phyloP scores from a whole-genome alignment of 2,888 invertebrate genomes.

The Cephonodes hylas region DNA sequence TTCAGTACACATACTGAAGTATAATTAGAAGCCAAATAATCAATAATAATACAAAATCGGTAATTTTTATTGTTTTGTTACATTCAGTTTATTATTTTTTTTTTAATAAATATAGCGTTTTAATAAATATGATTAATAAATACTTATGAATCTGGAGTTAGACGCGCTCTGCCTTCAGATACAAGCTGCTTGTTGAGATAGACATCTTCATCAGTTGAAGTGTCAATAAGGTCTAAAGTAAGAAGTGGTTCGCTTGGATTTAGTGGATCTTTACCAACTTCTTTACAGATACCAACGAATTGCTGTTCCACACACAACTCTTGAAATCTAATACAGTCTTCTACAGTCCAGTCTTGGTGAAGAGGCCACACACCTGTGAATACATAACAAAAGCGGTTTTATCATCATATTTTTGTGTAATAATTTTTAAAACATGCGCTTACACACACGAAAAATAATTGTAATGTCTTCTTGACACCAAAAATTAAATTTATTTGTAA shows the following conservation, averaged over 20 bases:
- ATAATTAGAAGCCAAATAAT: no score
- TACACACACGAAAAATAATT: no score
- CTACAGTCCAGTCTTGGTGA: constrained; percentile 85
- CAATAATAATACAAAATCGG: neutral
- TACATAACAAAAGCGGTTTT: neutral
- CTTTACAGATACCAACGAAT: constrained; percentile 85
- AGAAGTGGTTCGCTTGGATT: constrained; percentile 83
- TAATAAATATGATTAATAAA: neutral
- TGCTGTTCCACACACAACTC: constrained; percentile 85
- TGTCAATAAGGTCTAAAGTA: constrained; percentile 86
- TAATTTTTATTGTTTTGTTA: neutral
- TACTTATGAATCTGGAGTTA: constrained; percentile 42
- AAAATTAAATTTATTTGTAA: no score
- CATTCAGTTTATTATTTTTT: constrained; percentile 7
- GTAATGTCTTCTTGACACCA: no score
- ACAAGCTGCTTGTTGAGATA: constrained; percentile 84
- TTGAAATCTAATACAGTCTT: constrained; percentile 88
- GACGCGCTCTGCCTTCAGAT: constrained; percentile 81
- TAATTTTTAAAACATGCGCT: no score
- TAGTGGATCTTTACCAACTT: constrained; percentile 82
- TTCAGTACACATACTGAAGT: no score
- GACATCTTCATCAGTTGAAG: constrained; percentile 84
- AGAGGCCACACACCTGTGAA: constrained; percentile 75
- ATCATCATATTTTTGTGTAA: no score
- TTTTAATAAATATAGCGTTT: neutral